These are phyloP conservation scores for Uropsilus gracilis DNA, from an alignment of 2,113 vertebrate genomes.

Conservation along the genomic window DNA sequence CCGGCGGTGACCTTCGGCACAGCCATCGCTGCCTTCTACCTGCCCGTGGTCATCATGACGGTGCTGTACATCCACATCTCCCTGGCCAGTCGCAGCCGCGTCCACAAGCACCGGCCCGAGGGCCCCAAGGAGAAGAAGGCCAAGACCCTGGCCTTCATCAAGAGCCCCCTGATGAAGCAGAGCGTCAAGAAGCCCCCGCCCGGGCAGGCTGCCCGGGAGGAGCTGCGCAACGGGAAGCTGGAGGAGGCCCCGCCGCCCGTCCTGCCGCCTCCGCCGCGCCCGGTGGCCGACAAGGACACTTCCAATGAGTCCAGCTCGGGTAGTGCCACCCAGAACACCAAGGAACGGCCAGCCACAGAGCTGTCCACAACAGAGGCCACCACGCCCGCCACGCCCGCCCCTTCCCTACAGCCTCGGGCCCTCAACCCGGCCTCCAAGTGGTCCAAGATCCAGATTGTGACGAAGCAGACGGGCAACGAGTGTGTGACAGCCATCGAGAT, in stretches of 20 bases:
- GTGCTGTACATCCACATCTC: conserved; percentile 98
- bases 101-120: conserved; percentile 94
- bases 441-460: conserved; percentile 99
- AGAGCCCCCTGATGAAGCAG: conserved; percentile 91
- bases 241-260: conserved; percentile 85
- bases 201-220: conserved; percentile 86
- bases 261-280: conserved; percentile 84
- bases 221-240: conserved; percentile 93
- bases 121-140: conserved; percentile 91
- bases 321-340: conserved; percentile 93
- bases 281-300: conserved; percentile 94
- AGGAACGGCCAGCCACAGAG: conserved; percentile 87
- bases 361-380: conserved; percentile 85
- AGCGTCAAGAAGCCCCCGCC: conserved; percentile 92
- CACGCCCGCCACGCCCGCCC: conserved; percentile 74
- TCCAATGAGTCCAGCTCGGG: conserved; percentile 97
- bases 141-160: conserved; percentile 91
- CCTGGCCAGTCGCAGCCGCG: conserved; percentile 95
- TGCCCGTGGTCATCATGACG: conserved; percentile 98
- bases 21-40: conserved; percentile 98
- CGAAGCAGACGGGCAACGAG: conserved; percentile 95
- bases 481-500: conserved; percentile 98
- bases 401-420: conserved; percentile 81
- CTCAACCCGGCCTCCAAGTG: conserved; percentile 90
- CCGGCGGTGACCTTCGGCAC: conserved; percentile 96